Conservation (phyloP, 2,113 vertebrate genomes). For the Zapus hudsonius region DNA sequence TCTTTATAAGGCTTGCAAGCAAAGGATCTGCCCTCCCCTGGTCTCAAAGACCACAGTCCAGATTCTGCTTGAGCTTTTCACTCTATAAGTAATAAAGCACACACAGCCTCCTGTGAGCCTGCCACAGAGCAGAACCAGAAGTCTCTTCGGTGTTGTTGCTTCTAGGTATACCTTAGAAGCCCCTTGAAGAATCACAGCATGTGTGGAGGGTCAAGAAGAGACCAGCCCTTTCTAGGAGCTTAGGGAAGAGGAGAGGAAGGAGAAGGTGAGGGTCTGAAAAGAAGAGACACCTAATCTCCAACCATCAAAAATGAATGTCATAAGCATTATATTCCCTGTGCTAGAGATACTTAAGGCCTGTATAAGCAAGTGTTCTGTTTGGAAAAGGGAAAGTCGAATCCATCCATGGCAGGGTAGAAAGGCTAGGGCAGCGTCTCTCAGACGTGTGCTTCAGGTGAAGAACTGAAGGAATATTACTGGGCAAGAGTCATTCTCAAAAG, state of each 20-base stretch:
- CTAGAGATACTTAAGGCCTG: neutral
- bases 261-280: fast-evolving
- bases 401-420: neutral
- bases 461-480: fast-evolving
- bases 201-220: no score
- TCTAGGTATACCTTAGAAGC: neutral
- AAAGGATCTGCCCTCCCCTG: neutral
- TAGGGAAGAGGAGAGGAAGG: neutral
- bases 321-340: neutral
- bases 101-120: neutral
- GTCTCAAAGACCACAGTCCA: neutral
- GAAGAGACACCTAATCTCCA: neutral
- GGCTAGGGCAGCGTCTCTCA: fast-evolving
- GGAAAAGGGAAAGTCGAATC: neutral
- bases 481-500: neutral
- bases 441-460: neutral
- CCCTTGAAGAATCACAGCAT: neutral
- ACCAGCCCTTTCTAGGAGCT: no score
- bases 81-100: neutral
- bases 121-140: no score
- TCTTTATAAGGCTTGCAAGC: fast-evolving
- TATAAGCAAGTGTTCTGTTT: fast-evolving
- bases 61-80: neutral
- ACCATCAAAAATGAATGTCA: neutral
- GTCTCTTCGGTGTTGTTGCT: fast-evolving